These are phyloP conservation scores for Cercopithecus petaurista DNA, from an alignment of 2,797 vertebrate species.

Conservation along the genomic window DNA sequence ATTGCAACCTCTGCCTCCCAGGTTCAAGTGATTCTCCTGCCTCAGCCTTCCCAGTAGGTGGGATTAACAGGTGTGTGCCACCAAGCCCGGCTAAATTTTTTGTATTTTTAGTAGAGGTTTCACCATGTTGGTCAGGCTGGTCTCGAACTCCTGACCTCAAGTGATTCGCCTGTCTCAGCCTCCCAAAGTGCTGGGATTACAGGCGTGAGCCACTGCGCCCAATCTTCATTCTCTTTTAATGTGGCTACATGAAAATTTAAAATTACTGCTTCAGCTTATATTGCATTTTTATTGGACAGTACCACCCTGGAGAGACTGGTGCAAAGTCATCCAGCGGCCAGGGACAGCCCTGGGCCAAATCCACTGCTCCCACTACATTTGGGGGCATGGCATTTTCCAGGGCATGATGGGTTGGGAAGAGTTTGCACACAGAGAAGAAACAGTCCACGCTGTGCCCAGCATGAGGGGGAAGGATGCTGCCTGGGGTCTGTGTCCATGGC, in stretches of 20 bases:
- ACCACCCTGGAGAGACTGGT: neutral
- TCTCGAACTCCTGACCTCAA: neutral
- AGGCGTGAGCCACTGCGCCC: neutral
- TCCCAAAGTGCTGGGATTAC: neutral
- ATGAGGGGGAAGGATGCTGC: neutral
- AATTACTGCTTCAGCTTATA: neutral
- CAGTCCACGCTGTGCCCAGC: neutral
- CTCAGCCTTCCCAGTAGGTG: neutral
- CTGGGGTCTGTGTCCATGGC: neutral
- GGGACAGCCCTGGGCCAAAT: neutral
- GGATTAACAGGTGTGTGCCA: neutral
- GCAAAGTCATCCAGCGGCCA: neutral
- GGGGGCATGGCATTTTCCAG: neutral
- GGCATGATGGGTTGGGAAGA: neutral
- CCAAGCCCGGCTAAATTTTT: neutral
- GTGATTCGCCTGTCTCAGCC: neutral
- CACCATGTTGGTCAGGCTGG: neutral
- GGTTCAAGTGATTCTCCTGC: neutral
- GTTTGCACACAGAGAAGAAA: neutral
- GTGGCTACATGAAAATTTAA: neutral
- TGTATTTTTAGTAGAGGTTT: neutral
- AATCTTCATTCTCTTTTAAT: neutral
- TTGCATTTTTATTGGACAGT: neutral
- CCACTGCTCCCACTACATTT: neutral
- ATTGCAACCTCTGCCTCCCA: neutral